Base-by-base conservation (phyloP, 2,888 invertebrate species). In the Drosophila heteroneura region DNA sequence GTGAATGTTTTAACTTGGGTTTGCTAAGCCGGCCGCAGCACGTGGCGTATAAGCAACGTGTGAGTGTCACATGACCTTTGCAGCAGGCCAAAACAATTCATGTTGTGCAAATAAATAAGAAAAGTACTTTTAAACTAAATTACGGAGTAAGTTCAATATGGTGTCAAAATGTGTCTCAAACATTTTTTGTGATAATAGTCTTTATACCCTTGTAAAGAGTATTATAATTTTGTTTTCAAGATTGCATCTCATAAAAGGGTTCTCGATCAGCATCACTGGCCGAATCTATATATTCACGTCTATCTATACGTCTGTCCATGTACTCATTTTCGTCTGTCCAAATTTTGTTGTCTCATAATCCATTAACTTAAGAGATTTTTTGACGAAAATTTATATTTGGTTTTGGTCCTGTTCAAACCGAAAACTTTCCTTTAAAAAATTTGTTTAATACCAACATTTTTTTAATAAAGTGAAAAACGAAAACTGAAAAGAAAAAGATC, bases 51-150 rank as follows among this genome's bases (percentile, higher is more conserved):
- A 75, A 71, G 66, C 65, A 72, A 70, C 66, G 67, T 75, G 73
- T 64, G 51, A 65, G 64, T 69, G 80, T 60, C 72, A 72, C 57
- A 53, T 70, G 88, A 83, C 79, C 83, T 79, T 79, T 63, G 54
- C 58, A 51, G 60, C 63, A 51, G 53, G 63, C 64, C 72, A 61
- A 52, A 49, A 68, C 41, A 44, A 57, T 66, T 52, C 49, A 33
- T 74, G 70, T 32, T 47, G 39, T 35, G 32, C 52, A 58, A 63
- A 70, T 53, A 59, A 59, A 63, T 44, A 66, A 59, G 52, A 56
- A 61, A 79, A 79, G 69, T 79, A 73, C 78, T 74, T 69, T 60
- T 39, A 52, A 70, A 63, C 47, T 49, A 61, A 60, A 66, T 74
- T 52, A 64, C 37, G 64, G 59, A 83, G 73, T 73, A 64, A 37